Evolutionary conservation across 2,113 vertebrate genomes (phyloP), one percentile per base, ranked within the genome.

Genomic region (Sorex fumeus): DNA sequence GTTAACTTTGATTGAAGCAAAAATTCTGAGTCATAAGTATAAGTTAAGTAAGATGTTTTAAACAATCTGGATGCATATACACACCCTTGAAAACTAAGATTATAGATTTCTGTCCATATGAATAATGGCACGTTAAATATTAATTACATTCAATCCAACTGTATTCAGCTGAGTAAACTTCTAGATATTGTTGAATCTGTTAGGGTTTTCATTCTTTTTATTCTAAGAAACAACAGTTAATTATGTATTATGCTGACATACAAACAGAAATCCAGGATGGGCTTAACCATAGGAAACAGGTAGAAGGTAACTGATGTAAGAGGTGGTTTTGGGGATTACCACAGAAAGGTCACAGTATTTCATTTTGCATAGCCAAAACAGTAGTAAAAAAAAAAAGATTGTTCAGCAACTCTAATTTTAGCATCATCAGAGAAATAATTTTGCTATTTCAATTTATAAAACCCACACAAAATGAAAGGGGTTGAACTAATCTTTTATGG

Each of bases 281-380:
- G 23, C 67, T 30, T 53, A 66, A 66, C 57, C 18, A 60, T 23
- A 45, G n/a, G 45, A 40, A 75, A 74, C 8, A 28, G 6, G 1
- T 6, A 30, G 10, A 1, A 1, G 57, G 19, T 1, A 21, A 60
- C 18, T 45, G 12, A 34, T 36, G 4, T 23, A 1, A 18, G 40
- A 64, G 6, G 1, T 21, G 4, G 16, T 28, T 15, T 12, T 21
- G 0, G 13, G 30, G 0, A 11, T 60, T 16, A 15, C 11, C 34
- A 32, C 13, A 0, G 18, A 11, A 10, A 27, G 10, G 74, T 67
- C 16, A 79, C 25, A 50, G 1, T 9, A 11, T 34, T 76, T 30
- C 50, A 53, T 66, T 84, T 36, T 60, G 12, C 7, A 32, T 53
- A 78, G 6, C 30, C 13, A 53, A 36, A 75, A 2, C 8, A 34